Evolutionary conservation across 1,140 invertebrate species (phyloP).

Genomic region (Pentalonia nigronervosa): DNA sequence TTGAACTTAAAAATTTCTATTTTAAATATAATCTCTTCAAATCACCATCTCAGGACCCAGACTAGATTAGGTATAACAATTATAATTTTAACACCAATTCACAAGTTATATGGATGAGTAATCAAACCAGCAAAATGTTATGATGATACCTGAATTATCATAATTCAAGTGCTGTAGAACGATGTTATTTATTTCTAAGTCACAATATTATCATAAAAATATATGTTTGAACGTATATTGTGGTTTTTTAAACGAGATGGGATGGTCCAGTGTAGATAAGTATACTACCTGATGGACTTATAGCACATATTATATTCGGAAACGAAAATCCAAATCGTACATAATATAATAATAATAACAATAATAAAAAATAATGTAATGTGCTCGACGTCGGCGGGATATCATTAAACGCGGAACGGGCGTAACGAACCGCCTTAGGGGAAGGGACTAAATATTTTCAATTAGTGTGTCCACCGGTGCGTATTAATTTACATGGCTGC

Average conservation of each 20-base stretch:
- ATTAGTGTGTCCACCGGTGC: conserved; percentile 56
- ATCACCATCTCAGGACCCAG: background rate
- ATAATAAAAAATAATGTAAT: background rate
- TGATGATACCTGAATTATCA: background rate
- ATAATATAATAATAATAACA: background rate
- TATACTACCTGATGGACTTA: background rate
- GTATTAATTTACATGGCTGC: conserved; percentile 58
- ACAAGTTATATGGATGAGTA: background rate
- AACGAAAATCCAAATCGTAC: background rate
- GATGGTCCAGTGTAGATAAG: background rate
- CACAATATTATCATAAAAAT: background rate
- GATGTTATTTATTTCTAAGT: background rate
- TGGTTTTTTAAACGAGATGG: background rate
- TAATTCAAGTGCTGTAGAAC: background rate
- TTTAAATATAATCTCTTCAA: background rate
- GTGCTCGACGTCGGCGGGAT: background rate
- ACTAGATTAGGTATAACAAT: background rate
- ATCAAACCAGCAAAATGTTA: background rate
- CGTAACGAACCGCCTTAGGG: conserved; percentile 57
- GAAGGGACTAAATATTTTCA: conserved; percentile 58
- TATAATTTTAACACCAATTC: background rate
- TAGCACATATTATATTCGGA: background rate
- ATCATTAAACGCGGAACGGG: conserved; percentile 56
- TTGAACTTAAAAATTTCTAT: no score
- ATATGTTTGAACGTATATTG: background rate